Percentiles rank a stretch among this genome's conserved stretches.
These are phyloP conservation scores for Amphilophus citrinellus DNA, from an alignment of 2,113 vertebrate species.

Conservation along the genomic window DNA sequence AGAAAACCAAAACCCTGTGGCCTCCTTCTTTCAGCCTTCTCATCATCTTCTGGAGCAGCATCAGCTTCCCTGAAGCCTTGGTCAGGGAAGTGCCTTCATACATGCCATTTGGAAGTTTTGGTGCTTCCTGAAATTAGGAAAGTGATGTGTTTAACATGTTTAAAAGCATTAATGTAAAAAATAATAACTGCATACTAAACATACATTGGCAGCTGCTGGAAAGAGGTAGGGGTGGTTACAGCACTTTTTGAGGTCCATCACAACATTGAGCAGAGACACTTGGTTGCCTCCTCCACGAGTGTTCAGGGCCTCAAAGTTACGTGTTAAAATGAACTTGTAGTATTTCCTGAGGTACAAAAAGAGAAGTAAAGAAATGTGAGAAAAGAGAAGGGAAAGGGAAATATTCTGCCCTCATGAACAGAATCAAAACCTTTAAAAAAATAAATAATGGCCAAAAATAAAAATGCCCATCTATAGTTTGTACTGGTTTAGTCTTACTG, in stretches of 20 bases:
- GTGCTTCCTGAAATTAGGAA: slow-evolving; percentile 87
- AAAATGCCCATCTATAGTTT: not conserved
- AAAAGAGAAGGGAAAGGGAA: not conserved
- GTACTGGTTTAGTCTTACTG: not conserved
- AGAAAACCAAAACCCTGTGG: slow-evolving; percentile 97
- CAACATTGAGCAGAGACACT: slow-evolving; percentile 95
- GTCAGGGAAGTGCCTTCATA: slow-evolving; percentile 94
- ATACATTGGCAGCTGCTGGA: slow-evolving; percentile 88
- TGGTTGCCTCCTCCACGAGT: slow-evolving; percentile 96
- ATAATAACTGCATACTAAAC: not conserved
- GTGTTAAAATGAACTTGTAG: slow-evolving; percentile 97
- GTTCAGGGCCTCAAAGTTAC: slow-evolving; percentile 97
- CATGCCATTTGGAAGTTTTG: slow-evolving; percentile 99
- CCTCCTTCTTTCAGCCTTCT: slow-evolving; percentile 94
- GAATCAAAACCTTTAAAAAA: not conserved
- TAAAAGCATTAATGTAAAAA: not conserved
- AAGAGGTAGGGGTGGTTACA: slow-evolving; percentile 99
- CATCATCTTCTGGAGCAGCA: slow-evolving; percentile 96
- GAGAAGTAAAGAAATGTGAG: not conserved
- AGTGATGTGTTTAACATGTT: not conserved
- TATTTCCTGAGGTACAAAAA: slow-evolving; percentile 87
- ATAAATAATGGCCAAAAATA: not conserved
- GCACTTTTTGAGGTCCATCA: slow-evolving; percentile 99
- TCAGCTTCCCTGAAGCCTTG: slow-evolving; percentile 92
- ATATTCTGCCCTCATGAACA: not conserved